These are phyloP conservation scores for Ophioninae sp. DNA, from an alignment of 2,888 invertebrate species.

Conservation along the genomic window DNA sequence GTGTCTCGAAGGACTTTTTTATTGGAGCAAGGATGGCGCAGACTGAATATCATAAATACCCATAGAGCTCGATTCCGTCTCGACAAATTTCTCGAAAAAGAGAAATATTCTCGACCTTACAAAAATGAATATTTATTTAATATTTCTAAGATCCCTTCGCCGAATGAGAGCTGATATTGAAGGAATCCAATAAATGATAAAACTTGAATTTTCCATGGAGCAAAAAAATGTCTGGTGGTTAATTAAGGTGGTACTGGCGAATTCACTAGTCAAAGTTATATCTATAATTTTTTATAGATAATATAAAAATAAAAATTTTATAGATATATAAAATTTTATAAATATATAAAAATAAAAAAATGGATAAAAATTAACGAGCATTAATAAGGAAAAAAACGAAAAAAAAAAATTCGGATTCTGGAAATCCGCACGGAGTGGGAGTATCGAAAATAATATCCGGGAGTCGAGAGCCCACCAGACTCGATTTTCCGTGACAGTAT, in stretches of 20 bases:
- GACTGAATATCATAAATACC: conserved; percentile 7
- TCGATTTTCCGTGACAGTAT: conserved; percentile 49
- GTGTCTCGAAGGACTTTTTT: conserved; percentile 1
- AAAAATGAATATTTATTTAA: neutral
- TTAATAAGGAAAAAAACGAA: neutral
- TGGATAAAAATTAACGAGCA: neutral
- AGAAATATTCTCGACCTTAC: neutral
- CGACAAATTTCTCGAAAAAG: neutral
- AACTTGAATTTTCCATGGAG: too few species aligned
- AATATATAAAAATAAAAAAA: too few species aligned
- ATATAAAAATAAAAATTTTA: too few species aligned
- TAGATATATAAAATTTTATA: too few species aligned
- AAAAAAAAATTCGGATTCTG: neutral
- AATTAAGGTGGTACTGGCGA: too few species aligned
- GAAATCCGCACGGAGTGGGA: neutral
- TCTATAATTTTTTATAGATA: too few species aligned
- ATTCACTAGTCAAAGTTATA: too few species aligned
- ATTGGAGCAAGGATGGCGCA: neutral
- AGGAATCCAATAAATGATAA: too few species aligned
- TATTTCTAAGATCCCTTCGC: too few species aligned
- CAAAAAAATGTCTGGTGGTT: too few species aligned
- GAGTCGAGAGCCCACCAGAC: conserved; percentile 22
- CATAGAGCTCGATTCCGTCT: neutral
- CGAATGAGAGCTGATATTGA: too few species aligned
- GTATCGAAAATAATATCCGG: neutral